phyloP scores from a whole-genome alignment of 2,797 vertebrate genomes.

The Myotis daubentonii region DNA sequence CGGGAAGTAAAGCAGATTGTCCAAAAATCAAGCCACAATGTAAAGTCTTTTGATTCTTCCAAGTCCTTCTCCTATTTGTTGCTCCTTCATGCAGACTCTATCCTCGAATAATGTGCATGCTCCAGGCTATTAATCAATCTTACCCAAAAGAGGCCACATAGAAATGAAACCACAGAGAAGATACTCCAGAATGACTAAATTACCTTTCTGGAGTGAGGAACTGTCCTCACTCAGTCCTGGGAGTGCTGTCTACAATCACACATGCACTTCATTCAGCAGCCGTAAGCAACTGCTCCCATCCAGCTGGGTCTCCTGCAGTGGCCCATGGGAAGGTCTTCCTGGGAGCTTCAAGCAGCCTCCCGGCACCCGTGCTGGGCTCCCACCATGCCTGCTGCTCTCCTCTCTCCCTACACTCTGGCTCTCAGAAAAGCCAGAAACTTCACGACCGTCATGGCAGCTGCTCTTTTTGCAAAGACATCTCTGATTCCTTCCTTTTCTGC shows the following conservation, averaged over 20 bases:
- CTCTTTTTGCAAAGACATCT: slow-evolving; percentile 53
- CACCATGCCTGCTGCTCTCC: background rate
- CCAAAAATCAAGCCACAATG: background rate
- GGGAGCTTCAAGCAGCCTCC: background rate
- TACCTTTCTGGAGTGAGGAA: slow-evolving; percentile 3
- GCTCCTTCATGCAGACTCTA: background rate
- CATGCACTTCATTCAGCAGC: background rate
- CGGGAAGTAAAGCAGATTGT: background rate
- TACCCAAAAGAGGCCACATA: background rate
- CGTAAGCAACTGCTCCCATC: background rate
- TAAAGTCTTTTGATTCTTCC: slow-evolving; percentile 9
- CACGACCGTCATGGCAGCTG: background rate
- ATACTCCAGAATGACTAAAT: slow-evolving; percentile 30
- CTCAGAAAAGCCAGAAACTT: slow-evolving; percentile 49
- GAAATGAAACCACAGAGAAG: slow-evolving; percentile 40
- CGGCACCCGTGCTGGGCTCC: background rate
- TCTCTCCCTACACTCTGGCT: background rate
- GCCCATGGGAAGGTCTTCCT: background rate
- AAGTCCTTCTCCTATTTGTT: background rate
- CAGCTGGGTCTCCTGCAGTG: background rate
- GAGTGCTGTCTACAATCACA: background rate
- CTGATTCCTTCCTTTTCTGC: slow-evolving; percentile 45
- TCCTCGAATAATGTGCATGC: background rate
- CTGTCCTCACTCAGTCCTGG: background rate
- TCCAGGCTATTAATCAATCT: background rate